Conservation (phyloP, 2,113 vertebrate species). For the Callionymus lyra region DNA sequence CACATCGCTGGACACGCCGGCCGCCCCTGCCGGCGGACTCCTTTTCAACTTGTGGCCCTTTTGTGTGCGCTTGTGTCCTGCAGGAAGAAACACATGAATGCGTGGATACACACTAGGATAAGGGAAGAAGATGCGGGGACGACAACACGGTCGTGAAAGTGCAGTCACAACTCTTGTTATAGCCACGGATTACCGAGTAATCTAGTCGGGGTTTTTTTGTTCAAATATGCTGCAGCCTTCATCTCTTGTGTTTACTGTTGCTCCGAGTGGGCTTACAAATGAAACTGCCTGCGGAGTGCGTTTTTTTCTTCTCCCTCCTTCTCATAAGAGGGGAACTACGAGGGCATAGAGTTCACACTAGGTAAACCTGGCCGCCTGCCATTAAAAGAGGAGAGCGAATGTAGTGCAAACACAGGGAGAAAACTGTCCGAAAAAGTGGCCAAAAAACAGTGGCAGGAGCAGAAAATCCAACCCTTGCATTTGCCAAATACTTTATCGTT, state of each 20-base stretch:
- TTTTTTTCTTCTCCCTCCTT: constrained; percentile 25
- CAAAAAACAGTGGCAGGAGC: constrained; percentile 2
- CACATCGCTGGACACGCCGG: constrained; percentile 51
- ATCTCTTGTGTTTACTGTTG: constrained; percentile 38
- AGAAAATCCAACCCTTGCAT: constrained; percentile 1
- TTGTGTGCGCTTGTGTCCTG: constrained; percentile 75
- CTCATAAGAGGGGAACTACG: constrained; percentile 22
- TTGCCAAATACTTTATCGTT: constrained; percentile 14
- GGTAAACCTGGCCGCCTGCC: constrained; percentile 53
- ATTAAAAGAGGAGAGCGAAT: constrained; percentile 40
- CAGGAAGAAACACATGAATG: constrained; percentile 17
- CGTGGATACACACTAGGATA: constrained; percentile 27
- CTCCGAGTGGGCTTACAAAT: constrained; percentile 41
- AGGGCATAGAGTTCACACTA: constrained; percentile 54
- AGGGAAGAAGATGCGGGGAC: constrained; percentile 8
- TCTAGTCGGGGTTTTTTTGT: constrained; percentile 12
- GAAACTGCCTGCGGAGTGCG: constrained; percentile 25
- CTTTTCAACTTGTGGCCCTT: constrained; percentile 62
- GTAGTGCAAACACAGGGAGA: constrained; percentile 19
- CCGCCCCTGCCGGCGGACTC: constrained; percentile 24
- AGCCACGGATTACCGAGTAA: not conserved
- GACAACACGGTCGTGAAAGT: constrained; percentile 10
- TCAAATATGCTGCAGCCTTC: constrained; percentile 15
- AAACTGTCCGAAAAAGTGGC: constrained; percentile 15
- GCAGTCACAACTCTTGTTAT: constrained; percentile 6